Evolutionary conservation across 2,113 vertebrate genomes (phyloP).

Genomic region (Oryctolagus cuniculus): mOryCun1.1 NC_091443.1:61026501-61027000

Average conservation of each 20-base stretch:
- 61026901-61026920: neutral
- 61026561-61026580: constrained; percentile 89
- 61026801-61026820: constrained; percentile 25
- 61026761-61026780: constrained; percentile 39
- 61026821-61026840: neutral
- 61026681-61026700: constrained; percentile 80
- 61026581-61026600: constrained; percentile 89
- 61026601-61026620: constrained; percentile 89
- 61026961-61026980: neutral
- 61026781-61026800: constrained; percentile 57
- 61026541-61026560: constrained; percentile 88
- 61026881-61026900: neutral
- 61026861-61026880: constrained; percentile 2
- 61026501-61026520: constrained; percentile 90
- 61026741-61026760: constrained; percentile 67
- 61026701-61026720: constrained; percentile 76
- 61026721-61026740: constrained; percentile 66
- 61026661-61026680: constrained; percentile 80
- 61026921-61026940: constrained; percentile 22
- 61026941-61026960: constrained; percentile 45
- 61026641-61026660: constrained; percentile 83
- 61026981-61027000: constrained; percentile 43
- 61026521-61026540: constrained; percentile 89
- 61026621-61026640: constrained; percentile 86
- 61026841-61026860: constrained; percentile 37